Conservation (phyloP, 1,140 invertebrate species). For the Diuraphis noxia region DNA sequence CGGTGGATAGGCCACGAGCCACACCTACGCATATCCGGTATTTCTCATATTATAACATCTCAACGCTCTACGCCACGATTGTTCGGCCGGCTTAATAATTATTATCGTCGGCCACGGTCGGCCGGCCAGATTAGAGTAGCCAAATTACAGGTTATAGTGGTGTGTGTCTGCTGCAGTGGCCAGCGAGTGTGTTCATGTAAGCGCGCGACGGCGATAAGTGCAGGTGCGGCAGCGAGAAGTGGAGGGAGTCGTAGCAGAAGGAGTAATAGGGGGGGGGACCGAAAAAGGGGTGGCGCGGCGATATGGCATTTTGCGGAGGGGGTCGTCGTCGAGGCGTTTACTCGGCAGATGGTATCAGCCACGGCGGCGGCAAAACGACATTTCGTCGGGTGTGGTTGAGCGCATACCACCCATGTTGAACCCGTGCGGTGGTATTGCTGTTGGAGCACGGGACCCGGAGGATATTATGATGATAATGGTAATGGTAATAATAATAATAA, state of each 20-base stretch:
- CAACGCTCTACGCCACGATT: neutral
- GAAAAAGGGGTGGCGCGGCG: neutral
- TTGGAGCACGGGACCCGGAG: constrained; percentile 22
- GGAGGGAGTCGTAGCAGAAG: neutral
- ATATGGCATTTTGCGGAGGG: neutral
- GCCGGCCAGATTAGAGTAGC: constrained; percentile 43
- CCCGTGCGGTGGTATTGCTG: constrained; percentile 51
- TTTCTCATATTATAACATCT: neutral
- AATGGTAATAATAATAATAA: neutral
- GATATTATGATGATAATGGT: neutral
- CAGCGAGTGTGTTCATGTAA: neutral
- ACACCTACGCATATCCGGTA: constrained; percentile 49
- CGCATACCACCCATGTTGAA: constrained; percentile 46
- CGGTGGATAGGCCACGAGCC: constrained; percentile 31
- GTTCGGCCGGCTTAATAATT: constrained; percentile 40
- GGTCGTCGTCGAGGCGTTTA: neutral
- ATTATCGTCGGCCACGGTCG: constrained; percentile 50
- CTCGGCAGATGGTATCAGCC: constrained; percentile 27
- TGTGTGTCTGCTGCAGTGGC: neutral
- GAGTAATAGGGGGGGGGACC: too few species aligned
- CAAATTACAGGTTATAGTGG: constrained; percentile 50
- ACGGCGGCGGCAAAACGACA: neutral
- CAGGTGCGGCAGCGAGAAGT: neutral
- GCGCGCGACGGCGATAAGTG: neutral
- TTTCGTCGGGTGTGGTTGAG: constrained; percentile 47